Evolutionary conservation across 2,113 vertebrate species (phyloP).

Genomic region (Otolemur garnettii): DNA sequence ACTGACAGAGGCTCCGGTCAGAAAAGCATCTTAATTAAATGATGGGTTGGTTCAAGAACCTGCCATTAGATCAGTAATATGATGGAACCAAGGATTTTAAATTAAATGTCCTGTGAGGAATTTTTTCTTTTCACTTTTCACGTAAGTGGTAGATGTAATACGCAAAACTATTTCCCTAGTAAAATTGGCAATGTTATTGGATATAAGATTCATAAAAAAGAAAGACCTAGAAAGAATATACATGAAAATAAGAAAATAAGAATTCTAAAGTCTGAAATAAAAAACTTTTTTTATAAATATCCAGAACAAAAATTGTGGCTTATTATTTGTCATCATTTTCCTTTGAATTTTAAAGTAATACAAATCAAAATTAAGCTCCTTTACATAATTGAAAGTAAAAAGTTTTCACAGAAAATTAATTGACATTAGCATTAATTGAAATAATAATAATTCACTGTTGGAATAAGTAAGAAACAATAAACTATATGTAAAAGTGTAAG

Average conservation of each 20-base stretch:
- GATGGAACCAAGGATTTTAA: slow-evolving; percentile 59
- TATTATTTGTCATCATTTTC: background rate
- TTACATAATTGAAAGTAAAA: slow-evolving; percentile 50
- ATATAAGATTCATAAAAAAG: slow-evolving; percentile 20
- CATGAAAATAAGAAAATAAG: slow-evolving; percentile 61
- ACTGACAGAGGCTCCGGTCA: background rate
- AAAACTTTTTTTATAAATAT: slow-evolving; percentile 26
- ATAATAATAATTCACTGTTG: background rate
- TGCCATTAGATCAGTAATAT: background rate
- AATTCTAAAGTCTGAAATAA: background rate
- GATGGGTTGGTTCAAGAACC: background rate
- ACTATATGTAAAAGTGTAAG: slow-evolving; percentile 3
- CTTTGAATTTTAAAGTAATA: slow-evolving; percentile 45
- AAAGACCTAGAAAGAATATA: slow-evolving; percentile 49
- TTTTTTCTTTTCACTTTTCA: slow-evolving; percentile 39
- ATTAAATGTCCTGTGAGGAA: slow-evolving; percentile 26
- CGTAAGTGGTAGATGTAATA: slow-evolving; percentile 65
- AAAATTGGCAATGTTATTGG: slow-evolving; percentile 30
- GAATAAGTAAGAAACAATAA: slow-evolving; percentile 60
- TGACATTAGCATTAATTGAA: slow-evolving; percentile 36
- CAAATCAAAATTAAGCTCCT: background rate
- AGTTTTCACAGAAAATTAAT: background rate
- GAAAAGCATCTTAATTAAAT: background rate
- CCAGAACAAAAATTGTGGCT: background rate
- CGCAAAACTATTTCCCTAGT: background rate